Evolutionary conservation across 2,888 invertebrate species (phyloP).

Genomic region (Cephonodes hylas): DNA sequence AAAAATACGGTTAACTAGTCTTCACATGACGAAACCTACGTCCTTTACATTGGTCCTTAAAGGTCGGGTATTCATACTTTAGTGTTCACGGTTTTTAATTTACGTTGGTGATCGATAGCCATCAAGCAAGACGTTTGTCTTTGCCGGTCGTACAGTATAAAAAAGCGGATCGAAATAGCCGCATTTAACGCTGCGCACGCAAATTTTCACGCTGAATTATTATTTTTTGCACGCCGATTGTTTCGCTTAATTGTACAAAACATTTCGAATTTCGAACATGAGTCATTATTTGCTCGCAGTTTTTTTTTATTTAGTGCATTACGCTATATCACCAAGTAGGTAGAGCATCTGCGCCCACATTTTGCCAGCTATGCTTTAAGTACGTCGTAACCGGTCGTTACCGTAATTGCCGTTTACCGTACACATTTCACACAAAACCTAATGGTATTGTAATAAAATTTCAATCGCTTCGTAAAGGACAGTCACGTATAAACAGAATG

Average conservation of each 20-base stretch:
- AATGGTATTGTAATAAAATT: too few species aligned
- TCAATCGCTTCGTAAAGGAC: neutral
- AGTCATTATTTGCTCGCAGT: neutral
- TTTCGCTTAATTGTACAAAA: conserved; percentile 1
- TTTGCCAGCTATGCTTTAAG: too few species aligned
- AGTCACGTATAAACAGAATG: neutral
- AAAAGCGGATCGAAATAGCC: neutral
- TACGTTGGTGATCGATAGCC: neutral
- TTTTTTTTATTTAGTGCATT: neutral
- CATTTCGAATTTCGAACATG: neutral
- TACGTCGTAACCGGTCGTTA: too few species aligned
- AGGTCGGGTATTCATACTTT: too few species aligned
- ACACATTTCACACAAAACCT: too few species aligned
- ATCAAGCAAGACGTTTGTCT: neutral
- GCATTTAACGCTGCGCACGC: neutral
- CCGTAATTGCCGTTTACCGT: too few species aligned
- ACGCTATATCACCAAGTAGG: too few species aligned
- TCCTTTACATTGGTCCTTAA: too few species aligned
- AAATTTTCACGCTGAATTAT: neutral
- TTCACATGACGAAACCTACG: too few species aligned
- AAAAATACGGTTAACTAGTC: too few species aligned
- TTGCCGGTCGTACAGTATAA: neutral
- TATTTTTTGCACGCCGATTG: conserved; percentile 3
- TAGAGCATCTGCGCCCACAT: too few species aligned
- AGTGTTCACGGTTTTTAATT: neutral